Base-by-base conservation (phyloP, 2,888 invertebrate species). In the Notocelia uddmanniana region DNA sequence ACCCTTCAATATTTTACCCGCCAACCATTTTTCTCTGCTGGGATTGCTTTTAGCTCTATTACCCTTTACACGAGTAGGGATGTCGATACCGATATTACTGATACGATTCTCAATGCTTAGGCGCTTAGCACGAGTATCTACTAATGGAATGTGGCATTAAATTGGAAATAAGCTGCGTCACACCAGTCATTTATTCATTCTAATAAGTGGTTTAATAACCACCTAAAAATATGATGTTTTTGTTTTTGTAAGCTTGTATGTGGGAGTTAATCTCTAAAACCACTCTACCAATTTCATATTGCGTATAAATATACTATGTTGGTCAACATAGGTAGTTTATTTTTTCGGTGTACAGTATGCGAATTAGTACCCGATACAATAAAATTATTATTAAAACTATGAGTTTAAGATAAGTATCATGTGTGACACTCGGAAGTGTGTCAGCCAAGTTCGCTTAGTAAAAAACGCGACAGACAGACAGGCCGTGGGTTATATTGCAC, bases 21-120 rank as follows among this genome's bases (percentile, higher is more conserved):
- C 69, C 76, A 71, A 77, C 76, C 74, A 76, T 77, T 78, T 80
- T 78, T 77, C 73, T 75, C 73, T 74, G 74, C 73, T 70, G 60
- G 69, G 73, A 77, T 76, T 76, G 76, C 75, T 73, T 74, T 64
- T 73, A 77, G 71, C 74, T 72, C 74, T 78, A 75, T 77, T 77
- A 77, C 76, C 73, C 73, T 75, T 76, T 74, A 68, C 58, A 26
- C 9, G 58, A 67, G 71, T 59, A 74, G 66, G 70, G 75, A 58
- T 70, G 74, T 18, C 62, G 59, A 69, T 52, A 59, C 45, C n/a
- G n/a, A n/a, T n/a, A n/a, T n/a, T n/a, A 37, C 21, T n/a, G n/a
- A 34, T 54, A 62, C 54, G 66, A 70, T 64, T 69, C 41, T 31
- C 34, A 50, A 19, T 37, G 48, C 60, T 31, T 57, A 3, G 19